Base-by-base conservation (phyloP, 1,140 invertebrate genomes). In the Drosophila ananassae region DNA sequence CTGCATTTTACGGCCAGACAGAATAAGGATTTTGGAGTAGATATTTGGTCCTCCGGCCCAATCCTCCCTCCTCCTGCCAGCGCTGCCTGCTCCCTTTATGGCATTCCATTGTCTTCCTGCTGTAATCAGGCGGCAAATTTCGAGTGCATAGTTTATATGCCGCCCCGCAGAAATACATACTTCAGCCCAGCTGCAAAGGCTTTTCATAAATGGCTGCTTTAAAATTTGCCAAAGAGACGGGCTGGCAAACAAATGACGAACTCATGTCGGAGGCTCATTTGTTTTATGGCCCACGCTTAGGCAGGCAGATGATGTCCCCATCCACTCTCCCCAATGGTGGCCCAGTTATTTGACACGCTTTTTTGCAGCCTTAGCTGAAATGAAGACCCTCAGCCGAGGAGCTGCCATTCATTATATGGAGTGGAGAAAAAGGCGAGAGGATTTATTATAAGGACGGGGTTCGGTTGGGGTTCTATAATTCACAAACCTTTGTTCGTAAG, bases 301-400 rank as follows among this genome's bases (percentile, higher is more conserved):
- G 71, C 68, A 81, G 57, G 64, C 83, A 87, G 80, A 80, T 82
- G 82, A 51, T 63, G 41, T 60, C 52, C 41, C 13, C 37, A 22
- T 67, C 30, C 21, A 10, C 47, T 25, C 37, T 21, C 9, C 32
- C 17, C 1, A 3, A 53, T 44, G 51, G 22, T 79, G 82, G 71
- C 76, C 82, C 63, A 87, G 51, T 87, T 87, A 87, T 82, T 82
- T 87, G 82, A 87, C 79, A 87, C 83, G 82, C 79, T 87, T 84
- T 73, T 73, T 73, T 73, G 44, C 59, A 58, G 76, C 62, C 68
- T 62, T 51, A 72, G 48, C 50, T 22, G 52, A 52, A 77, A 50
- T 44, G 50, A 57, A 66, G 59, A 73, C 60, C 72, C 68, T 37
- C 77, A 55, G 50, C 61, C 60, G 78, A 76, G 76, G 28, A 77